Percentiles rank a stretch among this genome's conserved stretches.
phyloP scores from a whole-genome alignment of 2,797 vertebrate species.

The Bovichtus variegatus region DNA sequence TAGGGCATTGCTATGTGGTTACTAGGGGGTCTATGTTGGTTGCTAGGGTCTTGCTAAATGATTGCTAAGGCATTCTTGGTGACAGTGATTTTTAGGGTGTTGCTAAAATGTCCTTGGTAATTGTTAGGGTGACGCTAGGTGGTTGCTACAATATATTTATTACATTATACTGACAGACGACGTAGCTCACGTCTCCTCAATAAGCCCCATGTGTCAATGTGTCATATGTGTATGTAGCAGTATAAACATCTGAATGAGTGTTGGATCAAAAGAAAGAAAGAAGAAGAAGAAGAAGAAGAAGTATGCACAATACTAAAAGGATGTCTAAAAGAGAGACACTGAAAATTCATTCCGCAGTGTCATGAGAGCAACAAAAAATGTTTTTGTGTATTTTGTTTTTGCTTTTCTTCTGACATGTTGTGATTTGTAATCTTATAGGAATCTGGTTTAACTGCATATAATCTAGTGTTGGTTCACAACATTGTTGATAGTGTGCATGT shows the following conservation, averaged over 20 bases:
- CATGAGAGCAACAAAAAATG: too few species aligned
- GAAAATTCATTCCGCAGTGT: too few species aligned
- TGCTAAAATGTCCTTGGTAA: background rate
- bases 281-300: background rate
- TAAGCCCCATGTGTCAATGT: background rate
- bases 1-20: background rate
- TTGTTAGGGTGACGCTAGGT: background rate
- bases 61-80: background rate
- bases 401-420: background rate
- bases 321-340: too few species aligned
- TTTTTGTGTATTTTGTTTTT: too few species aligned
- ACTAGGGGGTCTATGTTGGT: background rate
- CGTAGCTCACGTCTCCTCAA: background rate
- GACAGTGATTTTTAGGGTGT: too few species aligned
- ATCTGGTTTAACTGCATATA: background rate
- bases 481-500: background rate
- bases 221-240: background rate
- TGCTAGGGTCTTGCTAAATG: background rate
- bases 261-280: background rate
- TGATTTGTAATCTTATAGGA: background rate
- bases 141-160: background rate
- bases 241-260: too few species aligned
- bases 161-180: background rate
- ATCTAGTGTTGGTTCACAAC: background rate
- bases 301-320: too few species aligned